Conservation (phyloP, 2,113 vertebrate genomes). For the Hydrolagus affinis region DNA sequence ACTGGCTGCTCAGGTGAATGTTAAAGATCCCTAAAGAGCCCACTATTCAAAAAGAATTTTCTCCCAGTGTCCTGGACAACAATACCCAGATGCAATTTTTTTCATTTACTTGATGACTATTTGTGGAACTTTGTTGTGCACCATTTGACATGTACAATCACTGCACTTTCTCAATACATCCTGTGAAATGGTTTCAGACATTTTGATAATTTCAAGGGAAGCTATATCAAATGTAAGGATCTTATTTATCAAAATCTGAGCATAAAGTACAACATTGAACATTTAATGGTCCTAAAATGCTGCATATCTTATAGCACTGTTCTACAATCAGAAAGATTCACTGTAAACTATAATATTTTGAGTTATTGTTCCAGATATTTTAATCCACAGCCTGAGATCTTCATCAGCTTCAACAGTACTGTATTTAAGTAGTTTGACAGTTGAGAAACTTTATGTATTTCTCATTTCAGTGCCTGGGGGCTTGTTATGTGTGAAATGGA, state of each 20-base stretch:
- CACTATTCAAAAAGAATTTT: too few relatives aligned
- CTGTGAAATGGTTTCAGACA: too few relatives aligned
- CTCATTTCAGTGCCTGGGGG: slow-evolving; percentile 10
- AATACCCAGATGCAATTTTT: too few relatives aligned
- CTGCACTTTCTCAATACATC: too few relatives aligned
- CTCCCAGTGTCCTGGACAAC: too few relatives aligned
- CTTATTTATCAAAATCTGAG: not conserved
- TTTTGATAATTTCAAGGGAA: too few relatives aligned
- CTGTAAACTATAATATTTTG: not conserved
- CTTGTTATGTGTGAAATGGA: not conserved
- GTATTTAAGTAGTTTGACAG: not conserved
- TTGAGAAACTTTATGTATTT: not conserved
- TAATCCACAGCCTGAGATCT: not conserved
- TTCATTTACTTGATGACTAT: too few relatives aligned
- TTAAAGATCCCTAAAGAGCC: too few relatives aligned
- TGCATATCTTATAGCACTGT: not conserved
- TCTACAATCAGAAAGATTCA: not conserved
- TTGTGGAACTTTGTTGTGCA: too few relatives aligned
- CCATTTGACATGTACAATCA: too few relatives aligned
- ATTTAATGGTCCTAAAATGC: not conserved
- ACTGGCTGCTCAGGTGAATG: too few relatives aligned
- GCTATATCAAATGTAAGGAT: too few relatives aligned
- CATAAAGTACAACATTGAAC: not conserved
- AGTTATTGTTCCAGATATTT: not conserved
- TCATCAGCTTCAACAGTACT: not conserved